phyloP scores from a whole-genome alignment of 2,113 vertebrate genomes.

The Boulengeromyrus knoepffleri region DNA sequence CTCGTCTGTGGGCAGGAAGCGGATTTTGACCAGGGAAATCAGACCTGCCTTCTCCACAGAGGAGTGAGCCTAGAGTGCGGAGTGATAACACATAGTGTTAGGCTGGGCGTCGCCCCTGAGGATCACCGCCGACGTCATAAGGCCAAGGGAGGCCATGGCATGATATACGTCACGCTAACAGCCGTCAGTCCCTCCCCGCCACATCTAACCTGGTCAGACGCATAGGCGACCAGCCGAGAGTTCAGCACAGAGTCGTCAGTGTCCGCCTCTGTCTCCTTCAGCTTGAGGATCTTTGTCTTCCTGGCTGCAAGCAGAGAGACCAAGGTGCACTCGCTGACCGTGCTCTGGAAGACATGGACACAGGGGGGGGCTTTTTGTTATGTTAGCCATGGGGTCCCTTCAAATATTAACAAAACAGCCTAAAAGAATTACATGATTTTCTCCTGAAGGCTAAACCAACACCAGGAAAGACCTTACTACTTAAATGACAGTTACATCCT shows the following conservation, averaged over 20 bases:
- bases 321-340: conserved; percentile 87
- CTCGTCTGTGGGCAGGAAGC: conserved; percentile 81
- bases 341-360: conserved; percentile 62
- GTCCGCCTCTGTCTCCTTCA: conserved; percentile 62
- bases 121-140: no score
- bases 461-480: background rate
- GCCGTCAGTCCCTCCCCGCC: background rate
- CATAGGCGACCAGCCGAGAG: conserved; percentile 77
- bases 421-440: background rate
- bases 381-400: background rate
- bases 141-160: background rate
- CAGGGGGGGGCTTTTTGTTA: background rate
- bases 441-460: background rate
- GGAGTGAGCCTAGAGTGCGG: conserved; percentile 77
- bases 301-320: conserved; percentile 82
- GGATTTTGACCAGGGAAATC: conserved; percentile 86
- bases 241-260: conserved; percentile 76
- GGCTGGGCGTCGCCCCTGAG: background rate
- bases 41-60: conserved; percentile 91
- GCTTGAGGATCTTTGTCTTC: conserved; percentile 79
- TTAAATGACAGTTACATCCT: background rate
- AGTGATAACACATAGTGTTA: background rate
- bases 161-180: background rate
- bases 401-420: background rate
- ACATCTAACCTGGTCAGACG: conserved; percentile 79